phyloP scores from a whole-genome alignment of 2,797 vertebrate species.

The Spinibarbus caldwelli region DNA sequence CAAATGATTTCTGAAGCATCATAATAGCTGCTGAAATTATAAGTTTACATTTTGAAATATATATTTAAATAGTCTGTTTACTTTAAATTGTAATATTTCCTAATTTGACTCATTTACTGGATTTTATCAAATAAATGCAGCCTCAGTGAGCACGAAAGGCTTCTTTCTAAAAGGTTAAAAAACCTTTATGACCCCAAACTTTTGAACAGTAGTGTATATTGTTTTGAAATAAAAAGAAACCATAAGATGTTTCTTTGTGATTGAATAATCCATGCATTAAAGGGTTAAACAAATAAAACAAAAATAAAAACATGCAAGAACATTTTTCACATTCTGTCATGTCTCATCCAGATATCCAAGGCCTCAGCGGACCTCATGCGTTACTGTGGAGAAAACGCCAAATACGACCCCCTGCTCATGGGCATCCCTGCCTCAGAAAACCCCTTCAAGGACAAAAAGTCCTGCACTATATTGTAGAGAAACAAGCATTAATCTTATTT shows the following conservation, averaged over 20 bases:
- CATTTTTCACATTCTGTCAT: not conserved
- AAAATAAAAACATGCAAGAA: not conserved
- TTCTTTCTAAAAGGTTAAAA: not conserved
- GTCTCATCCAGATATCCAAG: conserved; percentile 86
- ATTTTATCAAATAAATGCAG: not conserved
- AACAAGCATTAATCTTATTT: conserved; percentile 48
- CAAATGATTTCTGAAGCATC: not conserved
- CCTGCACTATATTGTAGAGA: conserved; percentile 92
- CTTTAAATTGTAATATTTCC: not conserved
- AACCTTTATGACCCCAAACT: not conserved
- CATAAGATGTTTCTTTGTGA: not conserved
- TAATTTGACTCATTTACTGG: not conserved
- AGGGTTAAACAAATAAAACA: not conserved
- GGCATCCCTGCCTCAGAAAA: conserved; percentile 95
- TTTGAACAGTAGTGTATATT: not conserved
- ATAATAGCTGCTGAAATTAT: not conserved
- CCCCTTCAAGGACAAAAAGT: conserved; percentile 98
- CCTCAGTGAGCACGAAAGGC: not conserved
- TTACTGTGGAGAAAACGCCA: conserved; percentile 91
- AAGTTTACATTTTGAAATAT: not conserved
- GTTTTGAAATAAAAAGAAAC: not conserved
- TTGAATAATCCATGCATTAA: not conserved
- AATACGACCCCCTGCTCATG: conserved; percentile 89
- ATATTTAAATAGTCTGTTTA: not conserved
- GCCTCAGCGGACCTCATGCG: conserved; percentile 95